phyloP scores from a whole-genome alignment of 1,140 invertebrate species.

The Ooceraea biroi region DNA sequence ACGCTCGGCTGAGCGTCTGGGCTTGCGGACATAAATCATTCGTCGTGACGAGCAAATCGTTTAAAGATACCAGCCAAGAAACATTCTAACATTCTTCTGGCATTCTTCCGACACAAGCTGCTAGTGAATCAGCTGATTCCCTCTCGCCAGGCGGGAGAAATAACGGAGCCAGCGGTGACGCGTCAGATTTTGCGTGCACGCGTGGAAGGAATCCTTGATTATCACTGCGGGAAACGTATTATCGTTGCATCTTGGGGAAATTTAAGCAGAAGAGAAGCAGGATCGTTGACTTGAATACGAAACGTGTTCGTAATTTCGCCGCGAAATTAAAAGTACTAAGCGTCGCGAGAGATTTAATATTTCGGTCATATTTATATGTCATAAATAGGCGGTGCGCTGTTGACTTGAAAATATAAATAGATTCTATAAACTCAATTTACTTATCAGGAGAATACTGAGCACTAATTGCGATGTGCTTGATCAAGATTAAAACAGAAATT shows the following conservation, averaged over 20 bases:
- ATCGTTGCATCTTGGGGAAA: neutral
- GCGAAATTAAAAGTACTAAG: too few relatives aligned
- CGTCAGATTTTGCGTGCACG: neutral
- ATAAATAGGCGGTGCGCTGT: too few relatives aligned
- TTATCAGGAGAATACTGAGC: too few relatives aligned
- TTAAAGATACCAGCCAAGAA: neutral
- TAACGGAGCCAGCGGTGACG: constrained; percentile 1
- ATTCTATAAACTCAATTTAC: too few relatives aligned
- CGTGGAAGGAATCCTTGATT: neutral
- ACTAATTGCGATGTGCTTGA: too few relatives aligned
- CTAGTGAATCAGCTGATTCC: constrained; percentile 27
- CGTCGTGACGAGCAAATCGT: neutral
- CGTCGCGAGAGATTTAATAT: neutral
- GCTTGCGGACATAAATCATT: constrained; percentile 25
- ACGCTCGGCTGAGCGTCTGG: neutral
- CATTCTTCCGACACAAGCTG: constrained; percentile 6
- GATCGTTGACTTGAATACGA: neutral
- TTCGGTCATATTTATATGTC: neutral
- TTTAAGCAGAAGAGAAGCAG: neutral
- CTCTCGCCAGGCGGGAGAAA: constrained; percentile 11
- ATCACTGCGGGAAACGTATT: constrained; percentile 16
- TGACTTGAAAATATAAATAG: too few relatives aligned
- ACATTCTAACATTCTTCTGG: neutral
- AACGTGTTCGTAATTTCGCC: neutral
- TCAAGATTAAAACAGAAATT: too few relatives aligned